Evolutionary conservation across 2,113 vertebrate genomes (phyloP).

Genomic region (Panthera tigris): DNA sequence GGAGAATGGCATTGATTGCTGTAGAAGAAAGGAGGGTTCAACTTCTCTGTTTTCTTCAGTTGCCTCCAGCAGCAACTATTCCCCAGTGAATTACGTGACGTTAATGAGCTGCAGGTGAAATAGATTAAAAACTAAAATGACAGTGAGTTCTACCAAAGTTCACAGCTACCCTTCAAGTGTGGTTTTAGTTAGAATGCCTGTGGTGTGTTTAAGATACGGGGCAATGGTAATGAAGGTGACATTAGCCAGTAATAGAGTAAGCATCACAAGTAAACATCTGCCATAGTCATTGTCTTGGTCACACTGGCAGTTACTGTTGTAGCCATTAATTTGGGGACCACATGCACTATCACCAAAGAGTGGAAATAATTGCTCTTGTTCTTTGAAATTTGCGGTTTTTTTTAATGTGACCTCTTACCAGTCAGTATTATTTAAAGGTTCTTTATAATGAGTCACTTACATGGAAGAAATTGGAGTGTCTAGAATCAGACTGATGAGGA

Average conservation of each 20-base stretch:
- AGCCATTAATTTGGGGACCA: background rate
- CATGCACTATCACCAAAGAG: background rate
- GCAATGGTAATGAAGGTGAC: background rate
- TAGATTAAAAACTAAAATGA: background rate
- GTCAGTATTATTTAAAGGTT: background rate
- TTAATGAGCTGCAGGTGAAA: constrained; percentile 28
- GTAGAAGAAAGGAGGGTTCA: background rate
- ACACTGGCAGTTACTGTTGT: background rate
- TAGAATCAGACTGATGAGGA: background rate
- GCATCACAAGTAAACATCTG: background rate
- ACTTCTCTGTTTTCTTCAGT: background rate
- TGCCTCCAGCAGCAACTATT: background rate
- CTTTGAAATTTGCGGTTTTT: background rate
- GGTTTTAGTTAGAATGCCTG: background rate
- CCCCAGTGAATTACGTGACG: background rate
- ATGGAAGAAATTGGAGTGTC: background rate
- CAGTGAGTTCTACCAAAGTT: background rate
- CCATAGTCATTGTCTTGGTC: background rate
- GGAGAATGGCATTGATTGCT: constrained; percentile 29
- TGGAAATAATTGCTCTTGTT: background rate
- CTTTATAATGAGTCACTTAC: background rate
- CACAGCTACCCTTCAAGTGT: background rate
- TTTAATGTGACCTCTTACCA: background rate
- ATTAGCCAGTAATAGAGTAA: background rate
- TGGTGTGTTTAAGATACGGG: background rate